These are phyloP conservation scores for Orchesella cincta DNA, from an alignment of 1,140 invertebrate species.

Conservation along the genomic window DNA sequence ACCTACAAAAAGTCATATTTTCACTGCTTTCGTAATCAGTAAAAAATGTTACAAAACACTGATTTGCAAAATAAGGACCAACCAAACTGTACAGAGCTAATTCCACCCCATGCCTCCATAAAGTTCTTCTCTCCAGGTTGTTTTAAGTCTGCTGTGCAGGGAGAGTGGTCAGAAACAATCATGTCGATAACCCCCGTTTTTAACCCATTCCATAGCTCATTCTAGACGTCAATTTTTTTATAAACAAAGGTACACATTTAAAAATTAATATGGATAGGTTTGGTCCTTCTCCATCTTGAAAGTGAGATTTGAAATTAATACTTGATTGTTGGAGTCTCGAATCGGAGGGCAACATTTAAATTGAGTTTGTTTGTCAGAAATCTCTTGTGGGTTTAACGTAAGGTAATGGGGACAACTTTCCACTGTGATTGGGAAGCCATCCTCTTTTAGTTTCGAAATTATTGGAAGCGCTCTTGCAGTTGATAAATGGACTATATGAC, in stretches of 20 bases:
- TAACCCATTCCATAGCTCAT: slow-evolving; percentile 66
- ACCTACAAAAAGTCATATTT: slow-evolving; percentile 56
- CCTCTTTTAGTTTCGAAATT: slow-evolving; percentile 57
- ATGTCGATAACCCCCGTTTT: slow-evolving; percentile 63
- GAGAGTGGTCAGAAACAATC: slow-evolving; percentile 75
- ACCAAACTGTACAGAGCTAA: slow-evolving; percentile 73
- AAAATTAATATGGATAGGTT: too few relatives aligned
- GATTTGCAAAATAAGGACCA: slow-evolving; percentile 43
- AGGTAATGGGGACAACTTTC: slow-evolving; percentile 77
- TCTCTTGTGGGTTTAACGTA: slow-evolving; percentile 64
- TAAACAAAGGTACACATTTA: background rate
- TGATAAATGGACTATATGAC: slow-evolving; percentile 74
- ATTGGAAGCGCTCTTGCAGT: slow-evolving; percentile 62
- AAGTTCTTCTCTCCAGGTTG: slow-evolving; percentile 63
- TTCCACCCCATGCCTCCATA: slow-evolving; percentile 71
- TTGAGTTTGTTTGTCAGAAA: slow-evolving; percentile 65
- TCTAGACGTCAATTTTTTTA: slow-evolving; percentile 55
- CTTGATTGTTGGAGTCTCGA: slow-evolving; percentile 63
- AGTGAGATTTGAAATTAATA: slow-evolving; percentile 48
- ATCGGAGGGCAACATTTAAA: slow-evolving; percentile 75
- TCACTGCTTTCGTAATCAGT: too few relatives aligned
- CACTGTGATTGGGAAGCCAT: slow-evolving; percentile 62
- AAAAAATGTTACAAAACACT: slow-evolving; percentile 1
- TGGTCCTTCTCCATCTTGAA: background rate
- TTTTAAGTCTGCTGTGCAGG: slow-evolving; percentile 68